A percentile compares a stretch with the other conserved stretches of the same genome.
Evolutionary conservation across 64 coral and sea anemone genomes (phyloP).

Genomic region (Actinia tenebrosa): DNA sequence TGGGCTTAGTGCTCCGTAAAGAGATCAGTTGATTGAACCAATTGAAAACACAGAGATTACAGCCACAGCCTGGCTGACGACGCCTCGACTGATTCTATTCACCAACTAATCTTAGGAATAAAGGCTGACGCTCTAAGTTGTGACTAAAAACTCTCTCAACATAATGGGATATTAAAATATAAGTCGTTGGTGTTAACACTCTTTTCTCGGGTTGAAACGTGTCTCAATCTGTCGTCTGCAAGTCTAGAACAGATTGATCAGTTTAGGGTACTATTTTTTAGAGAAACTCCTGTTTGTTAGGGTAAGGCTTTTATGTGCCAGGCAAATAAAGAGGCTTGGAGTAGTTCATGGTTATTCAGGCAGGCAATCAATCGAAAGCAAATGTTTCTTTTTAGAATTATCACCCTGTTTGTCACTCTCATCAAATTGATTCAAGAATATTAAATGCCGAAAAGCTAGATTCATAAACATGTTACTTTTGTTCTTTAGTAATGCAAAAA

Average conservation of each 20-base stretch:
- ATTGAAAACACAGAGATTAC: slow-evolving; percentile 15
- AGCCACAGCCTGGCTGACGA: slow-evolving; percentile 7
- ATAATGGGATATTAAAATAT: slow-evolving; percentile 14
- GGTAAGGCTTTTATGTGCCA: no score
- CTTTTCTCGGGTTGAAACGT: neutral
- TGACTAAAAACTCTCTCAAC: neutral
- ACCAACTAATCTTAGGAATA: slow-evolving; percentile 3
- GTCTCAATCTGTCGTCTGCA: neutral
- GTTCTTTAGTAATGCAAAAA: neutral
- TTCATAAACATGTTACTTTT: neutral
- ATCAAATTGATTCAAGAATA: neutral
- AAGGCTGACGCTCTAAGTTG: neutral
- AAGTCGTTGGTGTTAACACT: neutral
- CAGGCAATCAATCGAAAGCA: neutral
- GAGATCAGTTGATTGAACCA: slow-evolving; percentile 8
- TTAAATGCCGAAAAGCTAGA: neutral
- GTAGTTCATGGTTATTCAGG: neutral
- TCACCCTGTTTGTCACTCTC: neutral
- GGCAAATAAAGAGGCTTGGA: neutral
- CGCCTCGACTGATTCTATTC: slow-evolving; percentile 7
- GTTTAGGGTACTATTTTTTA: no score
- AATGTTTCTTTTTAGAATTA: slow-evolving; percentile 4
- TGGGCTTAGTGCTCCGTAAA: neutral
- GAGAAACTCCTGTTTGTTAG: no score
- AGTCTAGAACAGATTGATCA: neutral